Percentiles rank a stretch among this genome's conserved stretches.
Evolutionary conservation across 2,888 invertebrate species (phyloP).

Genomic region (Fissipunctia ypsillon): DNA sequence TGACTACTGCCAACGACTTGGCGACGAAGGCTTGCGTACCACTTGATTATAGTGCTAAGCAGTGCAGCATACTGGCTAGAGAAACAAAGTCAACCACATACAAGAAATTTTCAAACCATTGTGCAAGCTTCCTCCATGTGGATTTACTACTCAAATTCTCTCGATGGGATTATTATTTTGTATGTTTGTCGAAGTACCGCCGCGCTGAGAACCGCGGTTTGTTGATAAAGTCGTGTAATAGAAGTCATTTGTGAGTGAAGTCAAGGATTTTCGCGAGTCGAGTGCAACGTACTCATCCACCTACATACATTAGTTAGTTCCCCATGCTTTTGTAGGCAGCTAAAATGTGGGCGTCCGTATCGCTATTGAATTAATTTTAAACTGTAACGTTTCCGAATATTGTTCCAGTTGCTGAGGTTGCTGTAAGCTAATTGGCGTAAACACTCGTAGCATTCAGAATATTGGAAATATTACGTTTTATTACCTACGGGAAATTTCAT

Average conservation of each 20-base stretch:
- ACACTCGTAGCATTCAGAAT: not conserved
- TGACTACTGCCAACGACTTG: too few relatives aligned
- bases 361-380: not conserved
- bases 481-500: not conserved
- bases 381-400: not conserved
- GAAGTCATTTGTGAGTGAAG: constrained; percentile 66
- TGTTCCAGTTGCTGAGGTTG: not conserved
- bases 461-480: constrained; percentile 1
- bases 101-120: not conserved
- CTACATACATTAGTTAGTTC: constrained; percentile 68
- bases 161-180: not conserved
- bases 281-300: constrained; percentile 74
- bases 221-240: not conserved
- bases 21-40: not conserved
- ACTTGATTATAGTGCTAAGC: not conserved
- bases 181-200: constrained; percentile 14
- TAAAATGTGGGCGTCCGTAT: constrained; percentile 62
- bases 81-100: not conserved
- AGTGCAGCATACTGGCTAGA: not conserved
- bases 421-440: not conserved
- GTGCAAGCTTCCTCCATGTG: not conserved
- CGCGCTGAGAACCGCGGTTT: constrained; percentile 1
- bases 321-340: constrained; percentile 63
- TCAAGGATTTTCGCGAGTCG: constrained; percentile 70
- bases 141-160: not conserved